phyloP scores from a whole-genome alignment of 1,140 invertebrate species.

The Macrobrachium rosenbergii region DNA sequence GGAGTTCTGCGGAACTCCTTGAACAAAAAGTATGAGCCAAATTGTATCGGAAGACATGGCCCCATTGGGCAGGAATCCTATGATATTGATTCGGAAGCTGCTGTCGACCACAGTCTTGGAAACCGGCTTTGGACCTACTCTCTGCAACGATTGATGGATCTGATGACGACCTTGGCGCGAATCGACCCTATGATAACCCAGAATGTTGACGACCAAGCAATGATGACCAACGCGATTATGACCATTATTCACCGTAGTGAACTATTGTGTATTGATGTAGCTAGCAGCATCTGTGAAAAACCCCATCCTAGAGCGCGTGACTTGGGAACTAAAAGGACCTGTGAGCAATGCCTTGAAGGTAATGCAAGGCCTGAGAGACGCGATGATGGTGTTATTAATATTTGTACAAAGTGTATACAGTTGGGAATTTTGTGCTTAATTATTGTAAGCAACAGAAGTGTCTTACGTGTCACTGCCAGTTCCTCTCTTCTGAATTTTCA shows the following conservation, averaged over 20 bases:
- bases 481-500: slow-evolving; percentile 55
- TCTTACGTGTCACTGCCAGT: slow-evolving; percentile 51
- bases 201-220: slow-evolving; percentile 22
- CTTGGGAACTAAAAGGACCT: slow-evolving; percentile 32
- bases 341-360: slow-evolving; percentile 19
- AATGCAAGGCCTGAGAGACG: slow-evolving; percentile 20
- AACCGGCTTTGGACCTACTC: background rate
- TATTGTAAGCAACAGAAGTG: slow-evolving; percentile 42
- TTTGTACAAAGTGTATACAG: slow-evolving; percentile 67
- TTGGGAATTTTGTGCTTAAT: slow-evolving; percentile 61
- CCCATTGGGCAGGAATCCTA: too few relatives aligned
- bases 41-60: too few relatives aligned
- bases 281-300: slow-evolving; percentile 60
- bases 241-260: slow-evolving; percentile 51
- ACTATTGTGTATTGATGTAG: slow-evolving; percentile 53
- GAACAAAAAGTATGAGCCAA: too few relatives aligned
- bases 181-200: slow-evolving; percentile 24
- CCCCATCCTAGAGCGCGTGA: slow-evolving; percentile 37
- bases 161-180: slow-evolving; percentile 41
- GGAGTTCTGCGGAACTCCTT: too few relatives aligned
- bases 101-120: background rate
- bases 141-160: slow-evolving; percentile 11
- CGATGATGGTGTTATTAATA: slow-evolving; percentile 54
- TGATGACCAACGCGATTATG: slow-evolving; percentile 39
- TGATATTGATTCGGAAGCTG: background rate